Evolutionary conservation across 2,888 invertebrate genomes (phyloP), one percentile per base, ranked within the genome.

Genomic region (Neria commutata): DNA sequence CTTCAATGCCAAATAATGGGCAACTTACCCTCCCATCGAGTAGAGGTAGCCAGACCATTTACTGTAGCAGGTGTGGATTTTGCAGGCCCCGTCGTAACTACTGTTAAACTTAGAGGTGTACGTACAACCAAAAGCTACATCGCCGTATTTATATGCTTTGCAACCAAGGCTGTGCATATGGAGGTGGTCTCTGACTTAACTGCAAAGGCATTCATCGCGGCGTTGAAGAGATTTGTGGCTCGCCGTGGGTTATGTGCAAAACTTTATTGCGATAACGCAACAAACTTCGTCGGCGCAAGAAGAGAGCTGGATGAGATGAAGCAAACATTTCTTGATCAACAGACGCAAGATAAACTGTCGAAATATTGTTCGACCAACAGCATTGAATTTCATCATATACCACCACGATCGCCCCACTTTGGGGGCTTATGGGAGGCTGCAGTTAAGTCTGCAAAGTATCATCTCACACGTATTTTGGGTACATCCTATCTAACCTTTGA

Each of bases 1-100:
- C 16, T 64, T 11, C 2, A 51, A 4, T 19, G 56, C 1, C 69
- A 68, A 46, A 17, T 67, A 10, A 74, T 75, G 70, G 54, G 54
- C 0, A 49, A 47, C 34, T 49, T 55, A 37, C 58, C 57, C n/a
- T 14, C 40, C 25, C 2, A 10, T 14, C 29, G 58, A 54, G 51
- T 58, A n/a, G 26, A 51, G 14, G 54, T 60, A 19, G 47, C 54
- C 10, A 49, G 63, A 25, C 55, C 63, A 2, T 58, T 60, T 14
- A 34, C 56, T 23, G 54, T 55, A 17, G 17, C 55, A 17, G 62
- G 57, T 16, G 53, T 63, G 1, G 64, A 66, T 42, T 64, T 53
- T 16, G 62, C 56, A 51, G 63, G 60, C 14, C 63, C 58, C n/a
- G 34, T 60, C 24, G 47, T 48, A 49, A 58, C 51, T 3, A 58